Evolutionary conservation across 2,888 invertebrate genomes (phyloP), one percentile per base, ranked within the genome.

Genomic region (Melieria omissa): DNA sequence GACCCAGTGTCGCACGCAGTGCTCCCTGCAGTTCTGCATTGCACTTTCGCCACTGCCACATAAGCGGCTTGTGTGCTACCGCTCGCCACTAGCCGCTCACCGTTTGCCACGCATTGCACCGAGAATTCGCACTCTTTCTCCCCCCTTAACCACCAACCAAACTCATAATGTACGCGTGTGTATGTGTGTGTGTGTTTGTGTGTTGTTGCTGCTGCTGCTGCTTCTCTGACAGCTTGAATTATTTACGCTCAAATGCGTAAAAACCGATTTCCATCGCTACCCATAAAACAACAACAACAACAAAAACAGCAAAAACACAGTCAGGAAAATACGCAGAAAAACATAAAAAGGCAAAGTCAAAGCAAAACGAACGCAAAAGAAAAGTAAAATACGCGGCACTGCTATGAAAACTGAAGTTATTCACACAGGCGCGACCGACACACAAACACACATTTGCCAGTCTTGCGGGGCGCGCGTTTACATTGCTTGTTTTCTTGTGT

Each of bases 231-330:
- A 74, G 73, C 71, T 74, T 74, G 75, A 75, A 76, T 77, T 76
- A 76, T 67, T 74, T 75, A 66, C 76, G 74, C 76, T 74, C 67
- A 77, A 76, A 72, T 77, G 76, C 76, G 73, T 76, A 73, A 76
- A 76, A 76, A 4, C 73, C 78, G 72, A 73, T 72, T 69, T 52
- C 16, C 46, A 55, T 52, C 63, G 64, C 49, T 29, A 10, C 49
- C 68, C 60, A 70, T 52, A 70, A 65, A 65, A 72, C 54, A 64
- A 58, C 60, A 45, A 49, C 68, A 63, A 62, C 57, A 66, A 68
- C 63, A 61, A 64, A 57, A 60, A 46, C 52, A 55, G 10, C 47
- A 47, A 65, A 72, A 65, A 72, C 29, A 29, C 29, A 29, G 29
- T 3, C 29, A 29, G 29, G 29, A 29, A 29, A 29, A 29, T 29